Evolutionary conservation across 2,797 vertebrate genomes (phyloP), one percentile per base, ranked within the genome.

Genomic region (Epinephelus awoara): DNA sequence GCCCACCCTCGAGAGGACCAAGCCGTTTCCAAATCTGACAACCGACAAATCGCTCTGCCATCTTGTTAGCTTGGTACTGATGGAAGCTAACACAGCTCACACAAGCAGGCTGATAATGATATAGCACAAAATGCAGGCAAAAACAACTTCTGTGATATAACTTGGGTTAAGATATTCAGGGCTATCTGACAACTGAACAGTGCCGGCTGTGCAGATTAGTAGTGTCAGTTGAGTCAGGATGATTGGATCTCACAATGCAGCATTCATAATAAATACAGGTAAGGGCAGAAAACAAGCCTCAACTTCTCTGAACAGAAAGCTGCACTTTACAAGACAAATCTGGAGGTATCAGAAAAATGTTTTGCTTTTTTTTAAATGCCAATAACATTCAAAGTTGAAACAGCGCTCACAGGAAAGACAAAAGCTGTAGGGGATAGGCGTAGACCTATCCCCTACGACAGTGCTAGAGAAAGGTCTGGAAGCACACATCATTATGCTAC

Each of bases 21-120:
- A 57, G 40, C 44, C 2, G 27, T 69, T 79, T 79, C 72, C 38
- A 87, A 72, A 77, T 82, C 82, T 75, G 75, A 89, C 85, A 87
- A 75, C 59, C 46, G 17, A 87, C 77, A 85, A 82, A 78, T 84
- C 15, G 10, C 38, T 72, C 69, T 79, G 77, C 59, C 71, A 75
- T 73, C 62, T 75, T 75, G 54, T 84, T 78, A 85, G 67, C 73
- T 82, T 56, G 49, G 56, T 80, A 23, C 51, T 58, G 47, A 69
- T 61, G 49, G 64, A 80, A 64, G 83, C 77, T 74, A 83, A 73
- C 67, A 75, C 49, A n/a, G 29, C 47, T 70, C 59, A 66, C 63
- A 80, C 49, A 56, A 59, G 47, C 44, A 34, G 73, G 40, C 68
- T 79, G 38, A 63, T 72, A 81, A 85, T 52, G 62, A 79, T 44